Evolutionary conservation across 2,113 vertebrate species (phyloP), one percentile per base, ranked within the genome.

Genomic region (Stictonetta naevosa): DNA sequence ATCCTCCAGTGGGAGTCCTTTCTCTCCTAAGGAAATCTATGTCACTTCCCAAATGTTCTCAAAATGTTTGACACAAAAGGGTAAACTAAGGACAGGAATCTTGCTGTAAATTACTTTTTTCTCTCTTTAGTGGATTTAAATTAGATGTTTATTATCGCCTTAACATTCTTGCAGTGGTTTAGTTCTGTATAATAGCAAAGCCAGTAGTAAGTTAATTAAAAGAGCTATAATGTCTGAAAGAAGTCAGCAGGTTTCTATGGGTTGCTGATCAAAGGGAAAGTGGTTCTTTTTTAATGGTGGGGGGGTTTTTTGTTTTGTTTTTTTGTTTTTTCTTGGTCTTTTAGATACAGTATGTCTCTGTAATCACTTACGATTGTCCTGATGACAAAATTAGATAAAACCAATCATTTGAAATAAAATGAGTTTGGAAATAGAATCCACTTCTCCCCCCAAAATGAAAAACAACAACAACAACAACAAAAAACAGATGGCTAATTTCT

Each of bases 181-280:
- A 92, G 95, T 91, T 96, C 90, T 95, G 85, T 88, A 94, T 95
- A 96, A 97, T 82, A 96, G 81, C 92, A 94, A 97, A 96, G 86
- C 86, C 86, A 92, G 84, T 95, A 88, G 75, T 97, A 96, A 98
- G 96, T 98, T 98, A 98, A 98, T 98, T 98, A 97, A 97, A 97
- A 97, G 91, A 90, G 78, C 93, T 96, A 90, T 96, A 96, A 93
- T 77, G 80, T 81, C 96, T 97, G 88, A 95, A 96, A 95, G 89
- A 94, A 97, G 93, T 95, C 95, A 97, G 95, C 96, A 96, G 94
- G 96, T 97, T 98, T 96, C 95, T 93, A 81, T 73, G 85, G 68
- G 77, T 74, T 97, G 87, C 91, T 97, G 90, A 97, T 96, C 91
- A 96, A 96, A 97, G 59, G n/a, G 69, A 96, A 97, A 90, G 79